Evolutionary conservation across 2,113 vertebrate genomes (phyloP).

Genomic region (Grus americana): DNA sequence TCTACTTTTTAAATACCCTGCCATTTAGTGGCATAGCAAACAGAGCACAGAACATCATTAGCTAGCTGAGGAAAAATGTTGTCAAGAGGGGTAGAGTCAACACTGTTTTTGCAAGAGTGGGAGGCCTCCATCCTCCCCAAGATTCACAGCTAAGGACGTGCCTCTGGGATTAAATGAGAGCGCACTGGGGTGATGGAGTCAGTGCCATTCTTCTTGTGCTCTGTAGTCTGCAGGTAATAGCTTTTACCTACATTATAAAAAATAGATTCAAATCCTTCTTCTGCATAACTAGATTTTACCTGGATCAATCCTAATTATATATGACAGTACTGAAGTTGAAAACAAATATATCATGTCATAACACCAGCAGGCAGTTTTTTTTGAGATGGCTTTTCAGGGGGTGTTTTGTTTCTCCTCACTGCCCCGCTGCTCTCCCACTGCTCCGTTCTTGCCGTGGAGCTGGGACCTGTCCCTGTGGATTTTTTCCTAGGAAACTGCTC

Average conservation of each 20-base stretch:
- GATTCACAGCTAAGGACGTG: background rate
- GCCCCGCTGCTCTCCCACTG: background rate
- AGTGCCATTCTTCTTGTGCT: background rate
- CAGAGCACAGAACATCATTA: background rate
- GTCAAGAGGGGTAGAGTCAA: background rate
- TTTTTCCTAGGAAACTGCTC: background rate
- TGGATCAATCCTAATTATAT: background rate
- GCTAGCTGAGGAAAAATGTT: background rate
- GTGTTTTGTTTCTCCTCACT: background rate
- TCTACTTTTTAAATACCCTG: background rate
- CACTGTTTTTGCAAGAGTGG: background rate
- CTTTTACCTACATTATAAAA: background rate
- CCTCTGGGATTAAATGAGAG: background rate
- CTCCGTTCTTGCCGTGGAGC: background rate
- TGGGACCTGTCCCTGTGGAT: background rate
- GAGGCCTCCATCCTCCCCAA: background rate
- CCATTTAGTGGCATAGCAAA: background rate
- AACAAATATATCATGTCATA: background rate
- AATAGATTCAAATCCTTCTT: background rate
- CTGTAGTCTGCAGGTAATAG: background rate
- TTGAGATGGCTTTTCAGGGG: background rate
- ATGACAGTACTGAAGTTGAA: constrained; percentile 17
- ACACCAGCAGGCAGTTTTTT: background rate
- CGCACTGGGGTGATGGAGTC: background rate
- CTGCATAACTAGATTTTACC: constrained; percentile 2